Evolutionary conservation across 2,113 vertebrate species (phyloP), one percentile per base, ranked within the genome.

Genomic region (Setophaga coronata): DNA sequence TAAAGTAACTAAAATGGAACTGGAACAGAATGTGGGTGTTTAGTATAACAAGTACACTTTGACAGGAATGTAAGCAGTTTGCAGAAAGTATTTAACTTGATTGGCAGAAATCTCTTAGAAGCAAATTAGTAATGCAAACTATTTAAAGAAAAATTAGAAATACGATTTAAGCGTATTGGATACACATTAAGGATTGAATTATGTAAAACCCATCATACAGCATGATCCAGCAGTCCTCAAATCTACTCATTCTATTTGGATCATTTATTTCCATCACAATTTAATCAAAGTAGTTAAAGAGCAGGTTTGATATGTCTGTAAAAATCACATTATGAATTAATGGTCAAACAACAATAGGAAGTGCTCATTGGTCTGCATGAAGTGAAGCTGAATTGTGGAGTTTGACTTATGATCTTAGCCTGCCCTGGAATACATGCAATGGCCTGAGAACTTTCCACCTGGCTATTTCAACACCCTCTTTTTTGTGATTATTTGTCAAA

Each of bases 141-240:
- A 97, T 97, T 96, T 97, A 87, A 87, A 89, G 66, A 70, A 95
- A 98, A 98, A 97, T 96, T 94, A 97, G 90, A 95, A 97, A 95
- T 94, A 94, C 20, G 65, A 74, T 97, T 95, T 96, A 95, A 95
- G 87, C 79, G 84, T 96, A 97, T 82, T 96, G 96, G 82, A 95
- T 96, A 96, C 65, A 90, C 82, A 96, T 97, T 97, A 96, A 83
- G 81, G 78, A 82, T 34, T 82, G 94, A 97, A 95, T 96, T 97
- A 95, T 96, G 96, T 96, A 97, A 97, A 97, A 92, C 89, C 42
- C 38, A 38, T 84, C 61, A 42, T 47, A 50, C 21, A 62, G 34
- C 43, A 66, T 54, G 65, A 94, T 87, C 62, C 76, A 79, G 25
- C 17, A 86, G 50, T 17, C 56, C 67, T 76, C 77, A 84, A 48